Evolutionary conservation across 1,140 invertebrate species (phyloP), one percentile per base, ranked within the genome.

Genomic region (Halyomorpha halys): DNA sequence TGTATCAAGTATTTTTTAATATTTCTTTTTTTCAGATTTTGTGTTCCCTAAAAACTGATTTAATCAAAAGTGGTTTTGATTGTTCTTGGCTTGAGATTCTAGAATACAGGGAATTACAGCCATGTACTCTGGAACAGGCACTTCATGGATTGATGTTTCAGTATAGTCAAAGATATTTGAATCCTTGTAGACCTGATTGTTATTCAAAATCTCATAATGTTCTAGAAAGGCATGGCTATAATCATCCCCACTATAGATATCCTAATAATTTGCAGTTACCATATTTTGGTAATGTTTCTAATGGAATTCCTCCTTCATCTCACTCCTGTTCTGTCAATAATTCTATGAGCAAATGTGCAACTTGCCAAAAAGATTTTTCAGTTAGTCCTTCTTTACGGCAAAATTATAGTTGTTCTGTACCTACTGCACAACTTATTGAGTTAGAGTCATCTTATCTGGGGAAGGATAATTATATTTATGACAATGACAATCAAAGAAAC

Each of bases 361-460:
- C 53, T 11, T 56, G 23, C 23, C 19, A 21, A 11, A 56, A 56
- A 56, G 53, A 56, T 23, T 56, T 23, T 56, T 4, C 53, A 39
- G 34, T 39, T 25, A 16, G 18, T 25, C 23, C 53, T 25, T 15
- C 44, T 39, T 27, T 66, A 23, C 16, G 47, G 60, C 62, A 54
- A 54, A 61, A 39, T 51, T 60, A 66, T 49, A 30, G 19, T 14
- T 68, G 66, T 56, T 59, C 63, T 18, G 80, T 84, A 4, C 81
- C 83, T 0, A 83, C 82, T 4, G 83, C 73, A 3, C 82, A 85
- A 68, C 72, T 89, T 1, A 88, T 89, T 63, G 86, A 88, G 72
- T 73, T 88, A 18, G 86, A 88, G 21, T 34, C 63, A 15, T 62
- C 19, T 5, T 61, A 67, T 21, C 49, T 44, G 14, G 21, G 54